Conservation (phyloP, 2,113 vertebrate genomes). For the Sylvia atricapilla region DNA sequence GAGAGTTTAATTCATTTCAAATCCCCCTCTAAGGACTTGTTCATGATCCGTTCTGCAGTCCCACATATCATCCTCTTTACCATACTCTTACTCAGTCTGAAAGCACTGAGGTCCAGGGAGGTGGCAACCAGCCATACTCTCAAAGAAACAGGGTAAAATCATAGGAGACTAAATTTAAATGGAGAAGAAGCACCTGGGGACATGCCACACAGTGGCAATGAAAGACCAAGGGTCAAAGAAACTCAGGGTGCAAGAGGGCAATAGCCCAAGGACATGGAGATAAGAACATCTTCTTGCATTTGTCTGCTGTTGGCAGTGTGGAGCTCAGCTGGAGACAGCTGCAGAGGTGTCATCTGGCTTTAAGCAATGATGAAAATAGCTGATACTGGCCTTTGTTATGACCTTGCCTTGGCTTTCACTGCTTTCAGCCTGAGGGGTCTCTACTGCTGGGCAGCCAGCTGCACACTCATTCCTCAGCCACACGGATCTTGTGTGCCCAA, state of each 20-base stretch:
- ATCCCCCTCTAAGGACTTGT: neutral
- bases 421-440: neutral
- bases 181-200: neutral
- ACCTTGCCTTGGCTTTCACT: neutral
- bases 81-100: neutral
- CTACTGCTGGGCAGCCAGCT: neutral
- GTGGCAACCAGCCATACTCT: neutral
- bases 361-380: neutral
- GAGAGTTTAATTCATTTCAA: slow-evolving; percentile 4
- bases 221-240: neutral
- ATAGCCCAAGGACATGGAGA: neutral
- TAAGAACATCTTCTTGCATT: neutral
- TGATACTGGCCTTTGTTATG: neutral
- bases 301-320: neutral
- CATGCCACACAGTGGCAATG: slow-evolving; percentile 40
- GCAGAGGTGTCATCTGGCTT: neutral
- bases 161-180: neutral
- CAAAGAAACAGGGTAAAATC: neutral
- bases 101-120: neutral
- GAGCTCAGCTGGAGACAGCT: neutral
- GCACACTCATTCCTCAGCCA: neutral
- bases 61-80: neutral
- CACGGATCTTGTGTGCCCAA: neutral
- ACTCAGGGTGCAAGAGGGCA: neutral
- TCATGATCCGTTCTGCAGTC: neutral